Evolutionary conservation across 2,797 vertebrate species (phyloP).

Genomic region (Ctenosaura bakeri): DNA sequence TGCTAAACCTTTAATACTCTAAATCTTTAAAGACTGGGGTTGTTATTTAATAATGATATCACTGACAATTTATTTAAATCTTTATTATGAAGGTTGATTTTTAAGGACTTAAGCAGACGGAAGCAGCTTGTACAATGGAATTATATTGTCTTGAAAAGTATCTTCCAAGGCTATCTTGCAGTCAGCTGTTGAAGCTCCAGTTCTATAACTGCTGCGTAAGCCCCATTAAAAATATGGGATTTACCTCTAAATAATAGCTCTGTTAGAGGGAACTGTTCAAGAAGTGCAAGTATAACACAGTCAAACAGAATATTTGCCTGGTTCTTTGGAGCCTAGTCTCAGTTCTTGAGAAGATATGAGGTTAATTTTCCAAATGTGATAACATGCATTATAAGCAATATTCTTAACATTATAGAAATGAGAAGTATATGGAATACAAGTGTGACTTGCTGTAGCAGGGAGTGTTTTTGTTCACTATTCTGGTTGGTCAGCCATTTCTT

Average conservation of each 20-base stretch:
- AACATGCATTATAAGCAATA: background rate
- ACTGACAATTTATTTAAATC: background rate
- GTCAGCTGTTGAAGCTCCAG: background rate
- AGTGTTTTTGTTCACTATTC: too few relatives aligned
- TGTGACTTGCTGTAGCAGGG: too few relatives aligned
- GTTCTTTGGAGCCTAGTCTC: background rate
- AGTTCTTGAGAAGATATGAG: background rate
- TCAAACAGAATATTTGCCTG: background rate
- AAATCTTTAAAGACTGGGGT: background rate
- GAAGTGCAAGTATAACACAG: background rate
- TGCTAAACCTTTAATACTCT: background rate
- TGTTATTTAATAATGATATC: slow-evolving; percentile 2
- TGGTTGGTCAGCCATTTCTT: too few relatives aligned
- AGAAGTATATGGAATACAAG: too few relatives aligned
- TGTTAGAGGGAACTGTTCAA: background rate
- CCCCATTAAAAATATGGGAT: background rate
- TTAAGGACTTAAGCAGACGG: background rate
- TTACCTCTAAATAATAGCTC: background rate
- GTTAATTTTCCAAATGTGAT: background rate
- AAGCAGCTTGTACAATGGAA: background rate
- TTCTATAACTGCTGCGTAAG: background rate
- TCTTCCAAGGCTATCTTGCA: background rate
- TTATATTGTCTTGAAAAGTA: background rate
- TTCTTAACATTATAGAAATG: background rate
- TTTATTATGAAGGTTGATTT: background rate